Evolutionary conservation across 2,888 invertebrate genomes (phyloP), one percentile per base, ranked within the genome.

Genomic region (Polyommatus iphigenia): DNA sequence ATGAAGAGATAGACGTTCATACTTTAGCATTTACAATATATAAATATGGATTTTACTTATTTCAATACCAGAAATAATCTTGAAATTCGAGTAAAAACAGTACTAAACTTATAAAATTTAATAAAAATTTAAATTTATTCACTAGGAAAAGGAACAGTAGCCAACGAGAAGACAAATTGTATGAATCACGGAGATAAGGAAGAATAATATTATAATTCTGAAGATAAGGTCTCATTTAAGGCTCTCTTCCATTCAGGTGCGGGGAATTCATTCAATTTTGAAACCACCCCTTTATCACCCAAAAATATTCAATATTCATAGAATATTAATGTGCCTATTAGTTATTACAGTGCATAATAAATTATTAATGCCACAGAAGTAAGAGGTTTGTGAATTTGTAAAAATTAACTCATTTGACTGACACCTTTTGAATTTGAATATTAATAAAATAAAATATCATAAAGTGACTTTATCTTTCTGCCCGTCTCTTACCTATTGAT

Each of bases 151-250:
- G 7, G 36, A 36, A 71, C 29, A 36, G 36, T 71, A 71, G n/a
- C 18, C 71, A 71, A 2, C 32, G 6, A 71, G 36, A 71, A 71
- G 36, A 71, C 71, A 71, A 71, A 71, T 71, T 36, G 32, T 71
- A 71, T 8, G 36, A 71, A 71, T 71, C 71, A 71, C n/a, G 0
- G 71, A 32, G 29, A 71, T 36, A 71, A 71, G 71, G 32, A 32
- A 32, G 71, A 62, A 24, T 62, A 54, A 54, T 54, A 54, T 62
- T 62, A 62, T 24, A 62, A 62, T 62, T 62, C 13, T 10, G 62
- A 62, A 20, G 24, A 62, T 62, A 62, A 0, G 20, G 62, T 4
- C 62, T 24, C 62, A 24, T 62, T 24, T 20, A 62, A 20, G 24
- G 13, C 24, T 59, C 59, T 20, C 59, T n/a, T 3, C 20, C 59